phyloP scores from a whole-genome alignment of 2,113 vertebrate genomes.

The Daboia siamensis region DNA sequence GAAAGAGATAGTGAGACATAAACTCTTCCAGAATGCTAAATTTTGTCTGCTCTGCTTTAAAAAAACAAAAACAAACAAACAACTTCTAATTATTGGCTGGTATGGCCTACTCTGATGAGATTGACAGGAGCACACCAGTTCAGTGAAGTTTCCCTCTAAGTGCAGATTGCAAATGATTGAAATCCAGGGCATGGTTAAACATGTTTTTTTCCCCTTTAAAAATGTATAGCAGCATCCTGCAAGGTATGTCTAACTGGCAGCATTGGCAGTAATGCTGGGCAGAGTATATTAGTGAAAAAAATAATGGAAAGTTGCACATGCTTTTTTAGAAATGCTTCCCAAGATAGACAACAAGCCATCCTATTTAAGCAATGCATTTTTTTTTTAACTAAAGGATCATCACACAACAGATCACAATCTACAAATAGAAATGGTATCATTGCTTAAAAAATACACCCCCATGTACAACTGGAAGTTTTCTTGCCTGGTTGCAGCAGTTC shows the following conservation, averaged over 20 bases:
- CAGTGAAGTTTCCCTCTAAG: not conserved
- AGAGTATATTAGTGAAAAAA: not conserved
- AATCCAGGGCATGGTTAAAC: not conserved
- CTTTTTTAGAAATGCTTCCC: not conserved
- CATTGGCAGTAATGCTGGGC: not conserved
- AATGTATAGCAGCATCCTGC: not conserved
- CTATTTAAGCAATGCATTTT: not conserved
- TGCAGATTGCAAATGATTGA: not conserved
- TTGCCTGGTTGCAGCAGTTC: not conserved
- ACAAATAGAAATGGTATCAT: not conserved
- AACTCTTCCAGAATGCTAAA: slow-evolving; percentile 25
- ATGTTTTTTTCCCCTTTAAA: not conserved
- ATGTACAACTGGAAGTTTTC: not conserved
- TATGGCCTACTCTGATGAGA: slow-evolving; percentile 24
- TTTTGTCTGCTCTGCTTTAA: not conserved
- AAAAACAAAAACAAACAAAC: not conserved
- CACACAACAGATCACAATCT: not conserved
- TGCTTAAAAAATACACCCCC: not conserved
- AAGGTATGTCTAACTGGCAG: not conserved
- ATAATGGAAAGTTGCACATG: not conserved
- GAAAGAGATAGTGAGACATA: slow-evolving; percentile 24
- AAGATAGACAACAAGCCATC: not conserved
- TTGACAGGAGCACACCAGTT: slow-evolving; percentile 17
- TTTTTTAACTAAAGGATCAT: not conserved
- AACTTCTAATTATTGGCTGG: slow-evolving; percentile 24